phyloP scores from a whole-genome alignment of 1,140 invertebrate species.

The Phocides pigmalion region DNA sequence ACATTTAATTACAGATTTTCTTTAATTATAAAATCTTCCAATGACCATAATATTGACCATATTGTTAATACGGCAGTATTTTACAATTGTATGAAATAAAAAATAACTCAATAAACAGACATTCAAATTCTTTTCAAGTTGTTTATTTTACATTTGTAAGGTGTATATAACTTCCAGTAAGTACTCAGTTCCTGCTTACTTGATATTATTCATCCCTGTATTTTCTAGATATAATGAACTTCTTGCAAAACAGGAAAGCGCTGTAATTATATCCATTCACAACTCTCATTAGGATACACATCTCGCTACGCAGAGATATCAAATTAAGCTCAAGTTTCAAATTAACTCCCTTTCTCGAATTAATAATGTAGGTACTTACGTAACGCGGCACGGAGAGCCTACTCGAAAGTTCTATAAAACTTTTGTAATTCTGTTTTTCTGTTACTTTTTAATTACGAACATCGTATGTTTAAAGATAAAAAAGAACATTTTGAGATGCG shows the following conservation, averaged over 20 bases:
- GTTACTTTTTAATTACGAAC: not conserved
- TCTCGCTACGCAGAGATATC: conserved; percentile 13
- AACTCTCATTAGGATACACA: conserved; percentile 11
- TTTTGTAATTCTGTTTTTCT: conserved; percentile 23
- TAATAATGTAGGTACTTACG: conserved; percentile 9
- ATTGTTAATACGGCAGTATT: no score
- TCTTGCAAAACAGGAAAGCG: not conserved
- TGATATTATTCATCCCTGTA: not conserved
- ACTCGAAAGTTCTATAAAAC: conserved; percentile 39
- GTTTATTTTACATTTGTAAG: no score
- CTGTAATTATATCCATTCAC: conserved; percentile 3
- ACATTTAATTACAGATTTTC: no score
- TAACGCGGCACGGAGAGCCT: conserved; percentile 24
- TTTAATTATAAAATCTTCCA: no score
- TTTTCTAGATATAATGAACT: not conserved
- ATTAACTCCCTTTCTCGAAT: conserved; percentile 7
- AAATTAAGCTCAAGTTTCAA: conserved; percentile 7
- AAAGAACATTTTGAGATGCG: not conserved
- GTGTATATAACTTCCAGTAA: no score
- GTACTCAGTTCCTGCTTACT: not conserved
- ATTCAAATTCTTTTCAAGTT: no score
- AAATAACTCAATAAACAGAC: no score
- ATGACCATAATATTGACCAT: no score
- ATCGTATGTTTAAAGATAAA: not conserved
- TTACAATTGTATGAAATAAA: no score